Conservation (phyloP, 2,888 invertebrate genomes). For the Strigamia transsilvanica region DNA sequence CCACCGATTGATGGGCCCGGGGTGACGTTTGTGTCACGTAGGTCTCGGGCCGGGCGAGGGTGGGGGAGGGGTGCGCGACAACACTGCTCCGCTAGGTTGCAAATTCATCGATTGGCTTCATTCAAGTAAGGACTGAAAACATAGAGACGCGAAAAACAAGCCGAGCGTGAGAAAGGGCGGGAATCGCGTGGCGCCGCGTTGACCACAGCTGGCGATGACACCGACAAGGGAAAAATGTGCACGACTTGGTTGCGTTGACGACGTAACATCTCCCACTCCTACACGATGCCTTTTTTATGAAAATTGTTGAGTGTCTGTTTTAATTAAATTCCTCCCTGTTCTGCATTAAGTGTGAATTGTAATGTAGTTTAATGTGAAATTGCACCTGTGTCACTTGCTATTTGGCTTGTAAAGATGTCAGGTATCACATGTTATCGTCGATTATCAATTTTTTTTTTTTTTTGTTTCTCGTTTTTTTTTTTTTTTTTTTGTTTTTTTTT, state of each 20-base stretch:
- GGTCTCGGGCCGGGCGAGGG: constrained; percentile 38
- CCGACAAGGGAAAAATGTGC: constrained; percentile 9
- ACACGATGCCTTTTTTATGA: not conserved
- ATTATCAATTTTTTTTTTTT: not conserved
- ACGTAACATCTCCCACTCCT: not conserved
- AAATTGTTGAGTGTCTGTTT: constrained; percentile 11
- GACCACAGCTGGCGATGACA: constrained; percentile 49
- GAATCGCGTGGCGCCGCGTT: constrained; percentile 42
- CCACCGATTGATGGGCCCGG: constrained; percentile 45
- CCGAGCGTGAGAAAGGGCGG: constrained; percentile 49
- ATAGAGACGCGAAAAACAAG: constrained; percentile 48
- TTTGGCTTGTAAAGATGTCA: constrained; percentile 20
- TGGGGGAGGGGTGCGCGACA: constrained; percentile 14
- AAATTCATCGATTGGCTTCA: constrained; percentile 41
- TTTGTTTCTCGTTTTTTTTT: not conserved
- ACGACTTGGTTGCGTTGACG: not conserved
- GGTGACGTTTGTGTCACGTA: constrained; percentile 43
- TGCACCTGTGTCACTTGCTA: constrained; percentile 23
- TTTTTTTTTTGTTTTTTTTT: not conserved
- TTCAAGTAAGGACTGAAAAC: constrained; percentile 38
- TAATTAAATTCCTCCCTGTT: constrained; percentile 24
- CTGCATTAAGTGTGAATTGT: constrained; percentile 15
- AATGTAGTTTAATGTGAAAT: not conserved
- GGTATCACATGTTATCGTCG: not conserved
- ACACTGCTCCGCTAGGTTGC: constrained; percentile 12